These are phyloP conservation scores for Oscheius myriophilus DNA, from an alignment of 2,888 invertebrate species.

Conservation along the genomic window DNA sequence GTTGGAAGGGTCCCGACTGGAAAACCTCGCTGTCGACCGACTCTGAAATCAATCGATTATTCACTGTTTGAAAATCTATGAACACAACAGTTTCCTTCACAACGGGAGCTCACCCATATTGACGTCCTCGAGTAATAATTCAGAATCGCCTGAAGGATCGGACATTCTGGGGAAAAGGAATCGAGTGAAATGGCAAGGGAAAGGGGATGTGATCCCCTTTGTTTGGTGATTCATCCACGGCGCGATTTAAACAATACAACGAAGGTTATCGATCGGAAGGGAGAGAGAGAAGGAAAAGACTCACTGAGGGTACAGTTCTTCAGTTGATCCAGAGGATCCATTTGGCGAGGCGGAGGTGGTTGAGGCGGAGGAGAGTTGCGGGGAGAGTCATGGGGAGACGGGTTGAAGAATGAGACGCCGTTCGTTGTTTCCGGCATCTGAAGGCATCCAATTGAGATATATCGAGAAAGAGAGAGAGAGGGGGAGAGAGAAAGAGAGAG, in stretches of 20 bases:
- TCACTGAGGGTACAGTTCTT: slow-evolving; percentile 33
- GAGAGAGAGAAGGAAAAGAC: no score
- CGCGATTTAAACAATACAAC: no score
- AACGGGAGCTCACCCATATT: slow-evolving; percentile 22
- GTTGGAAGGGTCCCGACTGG: slow-evolving; percentile 61
- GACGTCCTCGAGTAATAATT: neutral
- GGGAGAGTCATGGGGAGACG: slow-evolving; percentile 21
- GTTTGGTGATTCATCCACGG: no score
- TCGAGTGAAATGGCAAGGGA: no score
- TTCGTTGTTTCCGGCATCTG: slow-evolving; percentile 32
- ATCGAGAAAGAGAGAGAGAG: neutral
- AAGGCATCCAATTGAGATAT: slow-evolving; percentile 1
- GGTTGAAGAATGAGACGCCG: slow-evolving; percentile 32
- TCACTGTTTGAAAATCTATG: neutral
- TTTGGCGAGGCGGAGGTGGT: neutral
- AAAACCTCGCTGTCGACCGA: slow-evolving; percentile 67
- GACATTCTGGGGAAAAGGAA: no score
- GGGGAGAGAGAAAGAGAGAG: neutral
- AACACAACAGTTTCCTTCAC: neutral
- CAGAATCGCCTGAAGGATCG: no score
- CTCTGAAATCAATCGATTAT: slow-evolving; percentile 45
- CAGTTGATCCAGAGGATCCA: slow-evolving; percentile 27
- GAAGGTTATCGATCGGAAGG: no score
- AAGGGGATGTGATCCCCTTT: no score
- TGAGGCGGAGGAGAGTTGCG: slow-evolving; percentile 13